Evolutionary conservation across 2,113 vertebrate species (phyloP), one percentile per base, ranked within the genome.

Genomic region (Dendrocopos noguchii): DNA sequence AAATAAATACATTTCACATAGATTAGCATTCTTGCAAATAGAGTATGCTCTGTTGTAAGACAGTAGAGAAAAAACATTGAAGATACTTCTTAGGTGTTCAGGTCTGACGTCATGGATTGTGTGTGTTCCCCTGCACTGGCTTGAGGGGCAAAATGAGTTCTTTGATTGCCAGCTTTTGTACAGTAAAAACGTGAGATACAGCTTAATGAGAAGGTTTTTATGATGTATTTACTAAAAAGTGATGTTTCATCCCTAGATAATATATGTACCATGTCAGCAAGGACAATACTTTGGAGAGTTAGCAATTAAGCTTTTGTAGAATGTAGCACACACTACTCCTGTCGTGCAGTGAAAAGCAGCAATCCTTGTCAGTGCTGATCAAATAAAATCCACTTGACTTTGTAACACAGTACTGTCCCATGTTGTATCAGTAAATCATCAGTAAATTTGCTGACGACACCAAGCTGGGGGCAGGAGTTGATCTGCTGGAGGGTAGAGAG

Each of bases 1-100:
- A 94, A 89, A 90, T 85, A 86, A 86, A 59, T 88, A 19, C 39
- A 18, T 93, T 92, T 93, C 67, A 64, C 52, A 20, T 93, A 50
- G 28, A 70, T 85, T 85, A 18, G 68, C n/a, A 6, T 39, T 70
- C 50, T 75, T 84, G 47, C 73, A 86, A 89, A 61, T 50, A 66
- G 42, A 85, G 27, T 6, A 12, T 77, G 73, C 34, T 80, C 10
- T 55, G 53, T 57, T 72, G 36, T 70, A 24, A 82, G 50, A 77
- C 28, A 52, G 28, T 31, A 78, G 34, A 66, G 33, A 55, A 70
- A 39, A 21, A 25, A 61, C 29, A 4, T 16, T 63, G 70, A 59
- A 92, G 75, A 46, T 86, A 21, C 16, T 44, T 65, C 68, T 55
- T 67, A 66, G n/a, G 33, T 25, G 1, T 33, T 80, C 75, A 46